Conservation (phyloP, 2,797 vertebrate genomes). For the Brachymystax lenok region DNA sequence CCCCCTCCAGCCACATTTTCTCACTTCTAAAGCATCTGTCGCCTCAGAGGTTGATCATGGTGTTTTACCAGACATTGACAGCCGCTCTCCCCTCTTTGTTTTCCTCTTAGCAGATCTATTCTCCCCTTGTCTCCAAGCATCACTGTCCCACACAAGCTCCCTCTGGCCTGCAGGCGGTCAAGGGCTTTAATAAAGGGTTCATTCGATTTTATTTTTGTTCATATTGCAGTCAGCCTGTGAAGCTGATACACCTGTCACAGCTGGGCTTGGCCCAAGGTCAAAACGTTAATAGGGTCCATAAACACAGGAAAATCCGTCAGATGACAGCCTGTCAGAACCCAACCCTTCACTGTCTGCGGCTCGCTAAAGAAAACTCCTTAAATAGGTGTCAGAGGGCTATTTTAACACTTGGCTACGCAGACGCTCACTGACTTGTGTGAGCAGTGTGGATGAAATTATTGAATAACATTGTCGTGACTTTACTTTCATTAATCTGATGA, state of each 20-base stretch:
- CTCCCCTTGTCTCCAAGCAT: constrained; percentile 67
- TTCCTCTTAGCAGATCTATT: constrained; percentile 68
- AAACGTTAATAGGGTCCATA: constrained; percentile 68
- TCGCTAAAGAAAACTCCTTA: constrained; percentile 57
- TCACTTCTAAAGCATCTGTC: constrained; percentile 64
- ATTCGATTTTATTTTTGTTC: constrained; percentile 77
- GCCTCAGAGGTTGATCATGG: constrained; percentile 59
- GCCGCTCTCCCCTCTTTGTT: constrained; percentile 50
- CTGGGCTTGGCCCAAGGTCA: constrained; percentile 55
- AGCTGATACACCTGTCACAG: constrained; percentile 40
- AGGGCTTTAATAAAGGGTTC: constrained; percentile 70
- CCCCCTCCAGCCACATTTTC: constrained; percentile 12
- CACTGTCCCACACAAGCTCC: constrained; percentile 54
- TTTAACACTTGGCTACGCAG: too few species aligned
- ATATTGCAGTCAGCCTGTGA: constrained; percentile 62
- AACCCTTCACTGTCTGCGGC: constrained; percentile 57
- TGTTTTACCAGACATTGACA: constrained; percentile 60
- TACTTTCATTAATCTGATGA: too few species aligned
- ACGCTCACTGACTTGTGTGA: too few species aligned
- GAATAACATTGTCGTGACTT: too few species aligned
- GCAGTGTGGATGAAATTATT: too few species aligned
- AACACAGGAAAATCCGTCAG: constrained; percentile 66
- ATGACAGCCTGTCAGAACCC: constrained; percentile 66
- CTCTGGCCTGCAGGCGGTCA: constrained; percentile 51
- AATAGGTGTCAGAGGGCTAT: constrained; percentile 57